A percentile compares a stretch with the other conserved stretches of the same genome.
Evolutionary conservation across 2,113 vertebrate genomes (phyloP).

Genomic region (Grantiella picta): DNA sequence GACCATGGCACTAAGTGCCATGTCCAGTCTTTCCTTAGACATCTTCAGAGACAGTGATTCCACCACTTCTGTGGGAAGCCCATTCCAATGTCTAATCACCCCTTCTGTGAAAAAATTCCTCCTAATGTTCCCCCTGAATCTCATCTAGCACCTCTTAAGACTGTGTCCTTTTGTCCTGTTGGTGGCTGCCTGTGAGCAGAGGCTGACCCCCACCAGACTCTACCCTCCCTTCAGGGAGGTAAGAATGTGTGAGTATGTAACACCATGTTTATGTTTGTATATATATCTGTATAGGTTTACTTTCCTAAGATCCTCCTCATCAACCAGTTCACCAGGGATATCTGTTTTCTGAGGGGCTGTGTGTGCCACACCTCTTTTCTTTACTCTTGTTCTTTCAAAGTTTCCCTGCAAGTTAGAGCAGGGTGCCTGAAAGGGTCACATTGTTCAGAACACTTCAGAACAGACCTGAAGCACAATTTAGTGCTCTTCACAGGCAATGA

Average conservation of each 20-base stretch:
- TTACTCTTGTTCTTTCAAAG: not conserved
- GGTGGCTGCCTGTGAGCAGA: not conserved
- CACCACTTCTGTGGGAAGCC: not conserved
- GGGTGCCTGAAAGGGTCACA: not conserved
- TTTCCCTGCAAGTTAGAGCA: not conserved
- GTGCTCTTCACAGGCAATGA: not conserved
- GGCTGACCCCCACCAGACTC: not conserved
- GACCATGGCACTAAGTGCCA: not conserved
- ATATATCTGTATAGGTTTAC: rapidly evolving
- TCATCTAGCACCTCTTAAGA: not conserved
- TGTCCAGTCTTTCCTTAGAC: not conserved
- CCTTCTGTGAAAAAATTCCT: not conserved
- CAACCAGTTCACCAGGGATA: not conserved
- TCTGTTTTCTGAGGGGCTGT: not conserved
- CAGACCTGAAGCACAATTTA: not conserved
- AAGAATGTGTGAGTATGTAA: rapidly evolving
- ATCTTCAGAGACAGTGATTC: not conserved
- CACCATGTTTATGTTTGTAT: rapidly evolving
- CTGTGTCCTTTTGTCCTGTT: not conserved
- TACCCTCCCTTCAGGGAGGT: not conserved
- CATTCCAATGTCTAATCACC: not conserved
- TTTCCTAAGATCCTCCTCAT: not conserved
- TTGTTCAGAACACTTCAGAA: not conserved
- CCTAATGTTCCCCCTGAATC: not conserved
- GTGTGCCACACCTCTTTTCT: not conserved